A percentile compares a stretch with the other conserved stretches of the same genome.
phyloP scores from a whole-genome alignment of 2,797 vertebrate genomes.

The Intellagama lesueurii region DNA sequence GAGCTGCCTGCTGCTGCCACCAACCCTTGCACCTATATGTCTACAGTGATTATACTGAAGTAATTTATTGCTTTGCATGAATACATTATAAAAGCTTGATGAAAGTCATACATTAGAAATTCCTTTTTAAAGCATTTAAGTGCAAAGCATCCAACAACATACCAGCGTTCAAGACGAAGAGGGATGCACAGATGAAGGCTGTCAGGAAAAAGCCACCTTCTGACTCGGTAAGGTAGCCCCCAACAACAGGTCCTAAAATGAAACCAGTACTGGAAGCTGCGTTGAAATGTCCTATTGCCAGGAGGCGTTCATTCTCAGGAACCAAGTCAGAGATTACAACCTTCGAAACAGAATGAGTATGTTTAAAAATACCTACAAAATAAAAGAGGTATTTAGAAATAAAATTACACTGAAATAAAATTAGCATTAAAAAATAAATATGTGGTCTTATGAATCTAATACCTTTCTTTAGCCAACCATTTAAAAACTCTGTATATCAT shows the following conservation, averaged over 20 bases:
- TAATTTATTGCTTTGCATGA: not conserved
- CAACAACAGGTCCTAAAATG: conserved; percentile 93
- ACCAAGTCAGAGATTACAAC: conserved; percentile 95
- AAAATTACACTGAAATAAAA: not conserved
- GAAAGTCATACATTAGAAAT: not conserved
- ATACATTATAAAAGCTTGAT: not conserved
- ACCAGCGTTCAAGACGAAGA: conserved; percentile 94
- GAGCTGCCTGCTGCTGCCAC: not conserved
- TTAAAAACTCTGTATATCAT: too few relatives aligned
- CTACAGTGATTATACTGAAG: not conserved
- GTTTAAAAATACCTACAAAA: conserved; percentile 93
- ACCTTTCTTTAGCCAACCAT: too few relatives aligned
- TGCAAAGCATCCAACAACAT: conserved; percentile 44
- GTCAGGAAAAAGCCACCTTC: conserved; percentile 92
- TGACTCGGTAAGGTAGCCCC: conserved; percentile 91
- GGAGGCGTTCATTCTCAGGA: conserved; percentile 88
- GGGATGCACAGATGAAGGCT: conserved; percentile 86
- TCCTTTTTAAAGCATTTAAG: not conserved
- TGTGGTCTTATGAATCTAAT: too few relatives aligned
- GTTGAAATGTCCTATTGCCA: conserved; percentile 93
- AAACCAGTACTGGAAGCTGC: conserved; percentile 93
- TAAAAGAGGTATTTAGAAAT: conserved; percentile 5
- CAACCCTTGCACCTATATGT: not conserved
- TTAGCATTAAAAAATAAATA: too few relatives aligned
- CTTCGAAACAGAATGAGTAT: conserved; percentile 95